Base-by-base conservation (phyloP, 2,888 invertebrate species). In the Autographa pulchrina region DNA sequence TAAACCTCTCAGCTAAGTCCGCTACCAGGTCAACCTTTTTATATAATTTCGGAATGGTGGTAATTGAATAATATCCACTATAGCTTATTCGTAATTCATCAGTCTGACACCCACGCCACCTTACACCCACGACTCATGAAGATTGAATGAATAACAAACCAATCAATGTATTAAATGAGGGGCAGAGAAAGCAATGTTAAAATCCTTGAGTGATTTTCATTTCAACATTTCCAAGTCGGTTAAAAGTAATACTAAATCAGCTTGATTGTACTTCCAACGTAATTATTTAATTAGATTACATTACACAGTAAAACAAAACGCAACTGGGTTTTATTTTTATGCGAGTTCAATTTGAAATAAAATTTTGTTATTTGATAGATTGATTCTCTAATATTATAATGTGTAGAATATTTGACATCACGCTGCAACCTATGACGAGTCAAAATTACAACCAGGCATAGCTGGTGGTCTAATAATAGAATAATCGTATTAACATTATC, bases 131-230 rank as follows among this genome's bases (percentile, higher is more conserved):
- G 31, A 18, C 48, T 48, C 43, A 16, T 7, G 48, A 32, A 56
- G 54, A 56, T 56, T 56, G 13, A 41, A 48, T 48, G 0, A 62
- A 41, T 43, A 11, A 54, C n/a, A 65, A 54, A 77, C 20, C 9
- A 62, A 65, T 9, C 48, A 20, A 35, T 48, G 60, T 4, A 64
- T 1, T 20, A 4, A 38, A 54, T 18, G 60, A 8, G 48, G 20
- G 18, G 8, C 11, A 60, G n/a, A 59, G 25, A 35, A 54, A 52
- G 38, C 52, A 8, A 9, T 8, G 18, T 56, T 56, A 25, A 56
- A 56, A 56, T 54, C 9, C 20, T 56, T 11, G 54, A 56, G 0
- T 25, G 25, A 4, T 56, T 25, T 13, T 14, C 54, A 25, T 56
- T 56, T 25, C 25, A 3, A 25, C 25, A 25, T 25, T 25, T 25